Percentiles rank a stretch among this genome's conserved stretches.
Evolutionary conservation across 2,888 invertebrate genomes (phyloP).

Genomic region (Pseudococcus jackbeardsleyi): DNA sequence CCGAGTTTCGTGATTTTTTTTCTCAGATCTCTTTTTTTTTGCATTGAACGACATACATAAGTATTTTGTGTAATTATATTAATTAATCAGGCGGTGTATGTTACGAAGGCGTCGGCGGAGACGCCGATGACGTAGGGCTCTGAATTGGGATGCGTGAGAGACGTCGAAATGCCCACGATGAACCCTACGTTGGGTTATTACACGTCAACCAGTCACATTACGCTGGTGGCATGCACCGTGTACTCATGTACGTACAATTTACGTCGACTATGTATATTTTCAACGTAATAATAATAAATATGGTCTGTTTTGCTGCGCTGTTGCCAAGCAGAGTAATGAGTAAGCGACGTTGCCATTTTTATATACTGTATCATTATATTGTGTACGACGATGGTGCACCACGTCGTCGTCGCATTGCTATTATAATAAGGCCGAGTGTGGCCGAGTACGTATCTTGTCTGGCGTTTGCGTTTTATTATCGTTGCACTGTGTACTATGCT

Average conservation of each 20-base stretch:
- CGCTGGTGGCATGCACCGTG: neutral
- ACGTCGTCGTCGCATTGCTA: conserved; percentile 1
- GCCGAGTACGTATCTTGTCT: neutral
- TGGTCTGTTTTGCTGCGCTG: neutral
- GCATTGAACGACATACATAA: neutral
- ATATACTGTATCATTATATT: neutral
- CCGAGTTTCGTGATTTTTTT: neutral
- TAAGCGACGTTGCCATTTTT: neutral
- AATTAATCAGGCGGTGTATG: neutral
- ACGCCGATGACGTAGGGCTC: neutral
- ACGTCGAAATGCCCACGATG: neutral
- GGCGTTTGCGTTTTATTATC: neutral
- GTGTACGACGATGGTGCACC: neutral
- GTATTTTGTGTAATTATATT: neutral
- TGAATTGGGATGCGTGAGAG: neutral
- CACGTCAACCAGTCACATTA: neutral
- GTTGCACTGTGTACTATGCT: neutral
- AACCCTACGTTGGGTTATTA: neutral
- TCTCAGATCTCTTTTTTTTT: neutral
- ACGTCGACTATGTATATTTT: neutral
- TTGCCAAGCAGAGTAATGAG: neutral
- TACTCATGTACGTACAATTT: neutral
- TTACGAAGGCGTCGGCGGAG: neutral
- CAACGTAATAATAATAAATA: neutral
- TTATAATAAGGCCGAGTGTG: neutral